Conservation (phyloP, 2,797 vertebrate species). For the Leontopithecus rosalia region DNA sequence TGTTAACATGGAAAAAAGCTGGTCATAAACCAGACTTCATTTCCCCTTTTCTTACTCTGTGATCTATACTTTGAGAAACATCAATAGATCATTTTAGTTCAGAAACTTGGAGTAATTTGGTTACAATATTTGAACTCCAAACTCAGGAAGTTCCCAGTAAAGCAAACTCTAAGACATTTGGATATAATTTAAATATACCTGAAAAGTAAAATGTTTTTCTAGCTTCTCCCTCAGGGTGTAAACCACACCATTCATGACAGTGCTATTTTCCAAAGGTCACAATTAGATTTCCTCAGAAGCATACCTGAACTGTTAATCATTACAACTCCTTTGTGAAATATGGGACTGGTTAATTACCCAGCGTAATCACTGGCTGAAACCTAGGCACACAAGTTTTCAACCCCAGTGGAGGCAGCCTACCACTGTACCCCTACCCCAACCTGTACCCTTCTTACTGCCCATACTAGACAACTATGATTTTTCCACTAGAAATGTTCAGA, state of each 20-base stretch:
- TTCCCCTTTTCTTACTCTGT: not conserved
- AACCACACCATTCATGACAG: not conserved
- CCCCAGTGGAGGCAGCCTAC: not conserved
- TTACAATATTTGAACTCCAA: not conserved
- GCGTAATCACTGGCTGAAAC: not conserved
- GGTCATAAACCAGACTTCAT: not conserved
- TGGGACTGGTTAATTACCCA: not conserved
- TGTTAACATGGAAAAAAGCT: not conserved
- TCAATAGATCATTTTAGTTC: not conserved
- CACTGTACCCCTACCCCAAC: not conserved
- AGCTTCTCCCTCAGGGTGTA: not conserved
- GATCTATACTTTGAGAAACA: not conserved
- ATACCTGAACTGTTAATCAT: slow-evolving; percentile 13
- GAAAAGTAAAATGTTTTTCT: not conserved
- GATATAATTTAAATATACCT: not conserved
- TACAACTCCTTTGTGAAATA: not conserved
- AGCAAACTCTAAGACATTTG: not conserved
- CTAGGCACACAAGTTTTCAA: not conserved
- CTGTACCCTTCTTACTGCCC: not conserved
- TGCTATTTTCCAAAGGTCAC: slow-evolving; percentile 33
- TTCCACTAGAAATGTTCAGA: not conserved
- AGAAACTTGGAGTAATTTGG: not conserved
- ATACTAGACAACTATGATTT: not conserved
- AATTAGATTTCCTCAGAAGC: not conserved
- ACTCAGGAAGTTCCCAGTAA: not conserved